Evolutionary conservation across 2,797 vertebrate genomes (phyloP), one percentile per base, ranked within the genome.

Genomic region (Leptoclinus maculatus): DNA sequence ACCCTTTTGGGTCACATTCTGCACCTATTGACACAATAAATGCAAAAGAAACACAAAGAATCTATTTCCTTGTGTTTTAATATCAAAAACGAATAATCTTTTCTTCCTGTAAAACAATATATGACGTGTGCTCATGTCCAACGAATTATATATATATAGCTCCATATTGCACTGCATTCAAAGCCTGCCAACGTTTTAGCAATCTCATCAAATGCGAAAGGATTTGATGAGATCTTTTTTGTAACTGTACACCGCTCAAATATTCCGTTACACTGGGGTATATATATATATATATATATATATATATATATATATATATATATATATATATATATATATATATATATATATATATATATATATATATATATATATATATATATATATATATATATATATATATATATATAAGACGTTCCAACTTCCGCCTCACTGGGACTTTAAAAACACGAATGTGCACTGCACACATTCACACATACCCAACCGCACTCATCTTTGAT

Each of bases 371-470:
- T n/a, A n/a, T n/a, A n/a, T n/a, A n/a, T n/a, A n/a, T n/a, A n/a
- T n/a, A n/a, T n/a, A n/a, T n/a, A n/a, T n/a, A n/a, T n/a, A n/a
- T n/a, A n/a, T n/a, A n/a, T 16, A 43, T n/a, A n/a, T n/a, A n/a
- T n/a, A n/a, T n/a, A n/a, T 9, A 1, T 21, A 21, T 34, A 19
- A 47, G 45, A 47, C 45, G 45, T 16, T 43, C 41, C 2, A 43
- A 16, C 14, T 16, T 41, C 39, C 4, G 12, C 2, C 45, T 47
- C 45, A 21, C 19, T 21, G 45, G 45, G 19, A 47, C 19, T 47
- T 47, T 21, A 21, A 67, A 77, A 70, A 77, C 70, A 76, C 57
- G 34, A 59, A 79, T 12, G 10, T 17, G 25, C 27, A n/a, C 51
- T 4, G 41, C 45, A 51, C 66, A 49, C 6, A 17, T 17, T 41